phyloP scores from a whole-genome alignment of 2,113 vertebrate genomes.

The Monarcha castaneiventris region DNA sequence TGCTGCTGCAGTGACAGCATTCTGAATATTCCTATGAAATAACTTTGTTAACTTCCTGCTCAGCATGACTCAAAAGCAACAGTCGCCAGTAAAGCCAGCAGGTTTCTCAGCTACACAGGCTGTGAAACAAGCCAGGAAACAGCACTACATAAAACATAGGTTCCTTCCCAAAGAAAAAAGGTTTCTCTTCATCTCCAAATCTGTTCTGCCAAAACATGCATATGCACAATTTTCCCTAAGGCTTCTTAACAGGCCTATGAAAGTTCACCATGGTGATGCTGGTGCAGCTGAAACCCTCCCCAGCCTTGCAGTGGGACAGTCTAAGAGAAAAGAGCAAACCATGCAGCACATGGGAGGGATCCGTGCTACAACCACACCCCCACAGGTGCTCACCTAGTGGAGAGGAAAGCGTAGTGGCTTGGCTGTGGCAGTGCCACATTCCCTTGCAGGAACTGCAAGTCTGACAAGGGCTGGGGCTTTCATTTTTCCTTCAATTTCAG shows the following conservation, averaged over 20 bases:
- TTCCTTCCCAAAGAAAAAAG: background rate
- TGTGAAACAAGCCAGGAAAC: background rate
- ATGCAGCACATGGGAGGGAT: background rate
- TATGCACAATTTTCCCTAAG: background rate
- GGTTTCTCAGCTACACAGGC: background rate
- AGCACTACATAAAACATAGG: background rate
- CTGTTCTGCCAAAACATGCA: background rate
- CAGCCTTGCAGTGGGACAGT: background rate
- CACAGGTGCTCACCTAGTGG: fast-evolving
- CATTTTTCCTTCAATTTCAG: background rate
- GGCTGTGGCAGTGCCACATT: background rate
- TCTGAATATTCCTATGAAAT: background rate
- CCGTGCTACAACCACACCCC: background rate
- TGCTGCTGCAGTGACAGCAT: background rate
- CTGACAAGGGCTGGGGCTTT: background rate
- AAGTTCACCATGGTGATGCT: background rate
- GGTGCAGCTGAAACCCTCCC: background rate
- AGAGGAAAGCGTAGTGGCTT: background rate
- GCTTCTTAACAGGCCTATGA: background rate
- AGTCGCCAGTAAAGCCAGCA: background rate
- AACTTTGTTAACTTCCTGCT: background rate
- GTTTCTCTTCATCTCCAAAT: background rate
- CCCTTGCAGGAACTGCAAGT: background rate
- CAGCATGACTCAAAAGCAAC: background rate
- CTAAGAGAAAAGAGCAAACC: background rate